Evolutionary conservation across 2,888 invertebrate genomes (phyloP).

Genomic region (Agelastica alni): DNA sequence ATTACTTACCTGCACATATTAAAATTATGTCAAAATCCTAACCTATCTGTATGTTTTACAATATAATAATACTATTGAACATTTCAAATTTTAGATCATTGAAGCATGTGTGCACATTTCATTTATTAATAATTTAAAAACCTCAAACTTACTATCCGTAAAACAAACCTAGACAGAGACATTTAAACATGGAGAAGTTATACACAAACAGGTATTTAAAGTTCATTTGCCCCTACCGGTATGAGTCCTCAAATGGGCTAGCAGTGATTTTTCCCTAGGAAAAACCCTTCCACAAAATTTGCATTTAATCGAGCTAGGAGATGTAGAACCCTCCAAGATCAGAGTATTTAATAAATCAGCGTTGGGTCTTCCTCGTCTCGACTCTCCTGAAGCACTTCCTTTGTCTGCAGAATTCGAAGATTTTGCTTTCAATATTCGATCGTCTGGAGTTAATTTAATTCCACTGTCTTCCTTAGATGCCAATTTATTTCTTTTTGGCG

Average conservation of each 20-base stretch:
- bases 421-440: slow-evolving; percentile 43
- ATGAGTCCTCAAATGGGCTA: slow-evolving; percentile 69
- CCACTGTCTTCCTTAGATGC: slow-evolving; percentile 40
- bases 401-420: slow-evolving; percentile 46
- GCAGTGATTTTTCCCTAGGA: slow-evolving; percentile 75
- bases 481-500: slow-evolving; percentile 47
- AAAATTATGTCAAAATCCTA: neutral
- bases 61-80: neutral
- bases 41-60: neutral
- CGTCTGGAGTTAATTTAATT: slow-evolving; percentile 44
- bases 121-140: neutral
- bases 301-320: slow-evolving; percentile 72
- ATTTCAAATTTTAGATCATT: neutral
- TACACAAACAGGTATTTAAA: slow-evolving; percentile 35
- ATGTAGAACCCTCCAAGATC: slow-evolving; percentile 71
- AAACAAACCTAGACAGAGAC: slow-evolving; percentile 32
- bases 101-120: neutral
- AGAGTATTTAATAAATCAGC: slow-evolving; percentile 70
- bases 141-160: slow-evolving; percentile 14
- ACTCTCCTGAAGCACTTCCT: slow-evolving; percentile 52
- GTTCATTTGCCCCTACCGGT: slow-evolving; percentile 59
- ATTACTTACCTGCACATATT: too few relatives aligned
- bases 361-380: slow-evolving; percentile 70
- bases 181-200: slow-evolving; percentile 40
- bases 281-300: slow-evolving; percentile 72